Evolutionary conservation across 2,797 vertebrate species (phyloP).

Genomic region (Schizopygopsis malacanthus): DNA sequence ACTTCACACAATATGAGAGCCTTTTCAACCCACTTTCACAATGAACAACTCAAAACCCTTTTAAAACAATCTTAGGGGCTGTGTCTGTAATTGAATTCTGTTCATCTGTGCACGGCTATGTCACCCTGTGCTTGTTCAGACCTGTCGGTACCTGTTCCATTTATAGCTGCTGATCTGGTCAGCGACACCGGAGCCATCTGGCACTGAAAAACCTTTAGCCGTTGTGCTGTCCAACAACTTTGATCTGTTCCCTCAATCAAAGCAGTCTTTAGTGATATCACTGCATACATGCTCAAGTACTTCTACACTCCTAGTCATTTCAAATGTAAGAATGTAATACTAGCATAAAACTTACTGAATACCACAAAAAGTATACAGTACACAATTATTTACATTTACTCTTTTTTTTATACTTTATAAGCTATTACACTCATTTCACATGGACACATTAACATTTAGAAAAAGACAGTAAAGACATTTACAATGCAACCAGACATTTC

Average conservation of each 20-base stretch:
- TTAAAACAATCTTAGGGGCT: neutral
- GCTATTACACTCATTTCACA: neutral
- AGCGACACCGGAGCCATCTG: constrained; percentile 55
- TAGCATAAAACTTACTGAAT: neutral
- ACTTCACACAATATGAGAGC: constrained; percentile 22
- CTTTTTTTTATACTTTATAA: too few species aligned
- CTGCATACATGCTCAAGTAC: neutral
- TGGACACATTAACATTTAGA: neutral
- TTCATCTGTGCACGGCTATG: constrained; percentile 37
- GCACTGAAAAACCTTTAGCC: constrained; percentile 49
- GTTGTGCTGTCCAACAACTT: constrained; percentile 1
- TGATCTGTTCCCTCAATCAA: constrained; percentile 17
- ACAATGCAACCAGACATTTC: neutral
- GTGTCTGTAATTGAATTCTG: constrained; percentile 47
- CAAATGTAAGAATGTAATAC: neutral
- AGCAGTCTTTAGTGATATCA: constrained; percentile 28
- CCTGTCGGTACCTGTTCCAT: constrained; percentile 62
- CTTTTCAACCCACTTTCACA: constrained; percentile 10
- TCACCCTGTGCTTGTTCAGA: constrained; percentile 47
- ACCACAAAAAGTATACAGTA: neutral
- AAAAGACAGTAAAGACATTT: neutral
- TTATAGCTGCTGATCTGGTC: constrained; percentile 60
- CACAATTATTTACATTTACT: neutral
- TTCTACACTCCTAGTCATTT: neutral
- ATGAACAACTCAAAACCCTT: neutral